Conservation (phyloP, 2,113 vertebrate genomes). For the Misgurnus mizolepis region DNA sequence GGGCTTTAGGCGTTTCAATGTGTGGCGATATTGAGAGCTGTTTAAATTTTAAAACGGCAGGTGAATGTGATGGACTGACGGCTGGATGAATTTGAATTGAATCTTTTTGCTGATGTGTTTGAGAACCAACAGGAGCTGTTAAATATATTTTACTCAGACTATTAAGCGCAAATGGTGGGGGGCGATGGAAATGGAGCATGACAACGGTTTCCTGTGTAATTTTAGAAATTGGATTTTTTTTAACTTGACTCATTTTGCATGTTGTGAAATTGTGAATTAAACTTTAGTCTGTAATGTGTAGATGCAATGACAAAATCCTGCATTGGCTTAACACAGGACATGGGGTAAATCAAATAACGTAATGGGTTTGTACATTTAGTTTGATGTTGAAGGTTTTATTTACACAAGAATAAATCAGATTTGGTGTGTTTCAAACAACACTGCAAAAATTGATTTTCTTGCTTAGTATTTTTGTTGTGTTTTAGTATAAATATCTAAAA, state of each 20-base stretch:
- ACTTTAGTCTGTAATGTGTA: too few species aligned
- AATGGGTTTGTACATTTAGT: not conserved
- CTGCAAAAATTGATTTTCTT: too few species aligned
- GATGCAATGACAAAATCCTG: too few species aligned
- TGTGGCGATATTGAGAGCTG: conserved; percentile 8
- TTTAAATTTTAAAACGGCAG: conserved; percentile 1
- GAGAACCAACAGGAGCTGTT: not conserved
- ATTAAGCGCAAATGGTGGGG: not conserved
- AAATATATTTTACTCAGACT: not conserved
- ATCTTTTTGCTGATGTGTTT: not conserved
- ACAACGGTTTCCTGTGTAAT: not conserved
- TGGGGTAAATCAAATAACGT: not conserved
- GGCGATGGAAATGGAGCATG: not conserved
- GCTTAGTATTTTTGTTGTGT: too few species aligned
- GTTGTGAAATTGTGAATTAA: too few species aligned
- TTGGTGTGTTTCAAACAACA: too few species aligned
- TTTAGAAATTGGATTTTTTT: not conserved
- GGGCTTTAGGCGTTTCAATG: not conserved
- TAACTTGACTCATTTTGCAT: not conserved
- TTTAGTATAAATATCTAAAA: too few species aligned
- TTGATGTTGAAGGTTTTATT: too few species aligned
- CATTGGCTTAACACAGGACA: not conserved
- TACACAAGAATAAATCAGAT: too few species aligned
- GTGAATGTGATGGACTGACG: not conserved
- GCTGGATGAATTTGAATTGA: not conserved